Percentiles rank a stretch among this genome's conserved stretches.
Conservation (phyloP, 92 coral and sea anemone species). For the Zoanthus sansibaricus region DNA sequence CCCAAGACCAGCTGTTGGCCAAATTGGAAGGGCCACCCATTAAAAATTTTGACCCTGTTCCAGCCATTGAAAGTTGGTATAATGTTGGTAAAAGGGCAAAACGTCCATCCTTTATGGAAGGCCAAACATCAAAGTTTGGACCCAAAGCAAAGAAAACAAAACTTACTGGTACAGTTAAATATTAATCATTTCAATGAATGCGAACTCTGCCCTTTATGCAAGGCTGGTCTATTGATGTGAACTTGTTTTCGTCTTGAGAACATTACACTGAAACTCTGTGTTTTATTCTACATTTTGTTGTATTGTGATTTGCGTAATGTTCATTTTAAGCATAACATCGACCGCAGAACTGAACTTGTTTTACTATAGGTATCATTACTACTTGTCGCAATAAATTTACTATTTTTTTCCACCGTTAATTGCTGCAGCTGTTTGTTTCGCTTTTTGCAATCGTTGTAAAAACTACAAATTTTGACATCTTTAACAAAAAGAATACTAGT, state of each 20-base stretch:
- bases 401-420: not conserved
- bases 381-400: conserved; percentile 19
- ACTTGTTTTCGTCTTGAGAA: conserved; percentile 16
- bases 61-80: conserved; percentile 48
- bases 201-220: not conserved
- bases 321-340: conserved; percentile 21
- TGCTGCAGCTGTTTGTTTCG: conserved; percentile 18
- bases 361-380: conserved; percentile 32
- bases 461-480: too few species aligned
- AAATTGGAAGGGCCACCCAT: conserved; percentile 32
- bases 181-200: conserved; percentile 9
- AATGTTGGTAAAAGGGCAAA: conserved; percentile 24
- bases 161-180: conserved; percentile 30
- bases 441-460: conserved; percentile 8
- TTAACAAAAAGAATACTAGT: too few species aligned
- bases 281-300: conserved; percentile 31
- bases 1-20: conserved; percentile 53
- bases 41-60: conserved; percentile 42
- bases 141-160: conserved; percentile 53
- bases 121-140: conserved; percentile 65
- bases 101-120: conserved; percentile 61
- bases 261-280: conserved; percentile 19
- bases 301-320: conserved; percentile 31
- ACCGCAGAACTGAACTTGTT: conserved; percentile 33
- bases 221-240: not conserved